Percentiles rank a stretch among this genome's conserved stretches.
phyloP scores from a whole-genome alignment of 2,797 vertebrate genomes.

The Gambusia yucatana region DNA sequence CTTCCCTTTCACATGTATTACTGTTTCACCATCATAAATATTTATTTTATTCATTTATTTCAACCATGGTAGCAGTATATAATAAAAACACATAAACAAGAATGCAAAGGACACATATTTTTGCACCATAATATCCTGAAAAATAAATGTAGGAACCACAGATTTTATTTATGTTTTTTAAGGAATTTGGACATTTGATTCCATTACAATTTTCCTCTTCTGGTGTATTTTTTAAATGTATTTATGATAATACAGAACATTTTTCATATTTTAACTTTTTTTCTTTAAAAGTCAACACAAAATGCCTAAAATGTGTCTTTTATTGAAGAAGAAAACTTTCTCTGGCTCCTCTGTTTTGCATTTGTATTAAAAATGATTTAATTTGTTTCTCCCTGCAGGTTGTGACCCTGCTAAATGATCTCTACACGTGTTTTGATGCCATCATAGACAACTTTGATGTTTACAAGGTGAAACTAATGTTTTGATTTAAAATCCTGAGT shows the following conservation, averaged over 20 bases:
- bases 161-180: neutral
- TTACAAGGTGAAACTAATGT: constrained; percentile 67
- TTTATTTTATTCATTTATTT: too few species aligned
- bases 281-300: neutral
- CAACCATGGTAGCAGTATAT: too few species aligned
- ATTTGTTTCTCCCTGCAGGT: constrained; percentile 73
- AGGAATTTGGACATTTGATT: too few species aligned
- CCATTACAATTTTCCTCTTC: neutral
- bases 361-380: neutral
- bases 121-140: neutral
- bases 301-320: neutral
- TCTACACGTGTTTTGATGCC: constrained; percentile 94
- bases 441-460: constrained; percentile 96
- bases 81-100: too few species aligned
- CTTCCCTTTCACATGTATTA: neutral
- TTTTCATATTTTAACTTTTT: neutral
- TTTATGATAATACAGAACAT: neutral
- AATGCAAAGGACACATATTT: too few species aligned
- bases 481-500: too few species aligned
- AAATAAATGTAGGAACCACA: neutral
- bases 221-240: neutral
- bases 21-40: neutral
- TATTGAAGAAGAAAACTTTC: neutral
- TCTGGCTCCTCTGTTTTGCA: neutral
- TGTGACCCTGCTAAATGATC: constrained; percentile 90